Conservation (phyloP, 2,888 invertebrate genomes). For the Cerastoderma edule region DNA sequence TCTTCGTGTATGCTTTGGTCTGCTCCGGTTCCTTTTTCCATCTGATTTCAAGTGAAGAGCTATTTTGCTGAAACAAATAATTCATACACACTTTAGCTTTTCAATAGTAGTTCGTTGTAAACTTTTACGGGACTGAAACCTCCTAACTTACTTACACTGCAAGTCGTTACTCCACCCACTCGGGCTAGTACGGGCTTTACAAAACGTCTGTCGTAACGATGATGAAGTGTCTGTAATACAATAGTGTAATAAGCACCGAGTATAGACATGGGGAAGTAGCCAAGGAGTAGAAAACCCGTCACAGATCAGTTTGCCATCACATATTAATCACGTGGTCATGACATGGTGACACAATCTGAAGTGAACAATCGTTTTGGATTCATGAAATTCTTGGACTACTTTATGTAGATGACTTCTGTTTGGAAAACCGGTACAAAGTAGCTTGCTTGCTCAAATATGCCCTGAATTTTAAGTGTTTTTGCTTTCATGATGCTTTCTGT, state of each 20-base stretch:
- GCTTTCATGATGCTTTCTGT: no score
- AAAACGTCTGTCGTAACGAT: not conserved
- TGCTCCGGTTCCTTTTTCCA: no score
- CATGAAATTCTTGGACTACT: not conserved
- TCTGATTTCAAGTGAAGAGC: no score
- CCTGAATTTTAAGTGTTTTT: no score
- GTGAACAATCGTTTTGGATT: no score
- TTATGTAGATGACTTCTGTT: not conserved
- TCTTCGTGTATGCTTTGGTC: no score
- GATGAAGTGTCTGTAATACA: constrained; percentile 23
- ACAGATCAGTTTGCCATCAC: constrained; percentile 3
- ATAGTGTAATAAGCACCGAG: constrained; percentile 17
- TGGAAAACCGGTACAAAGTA: not conserved
- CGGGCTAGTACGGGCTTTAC: not conserved
- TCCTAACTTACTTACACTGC: not conserved
- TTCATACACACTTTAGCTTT: no score
- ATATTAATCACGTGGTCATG: constrained; percentile 7
- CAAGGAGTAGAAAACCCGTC: constrained; percentile 6
- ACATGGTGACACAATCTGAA: no score
- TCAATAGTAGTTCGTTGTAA: no score
- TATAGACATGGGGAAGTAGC: not conserved
- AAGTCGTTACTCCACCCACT: not conserved
- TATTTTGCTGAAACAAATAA: no score
- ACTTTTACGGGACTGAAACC: no score
- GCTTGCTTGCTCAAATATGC: not conserved